phyloP scores from a whole-genome alignment of 2,888 invertebrate genomes.

The Drosophila limbata region DNA sequence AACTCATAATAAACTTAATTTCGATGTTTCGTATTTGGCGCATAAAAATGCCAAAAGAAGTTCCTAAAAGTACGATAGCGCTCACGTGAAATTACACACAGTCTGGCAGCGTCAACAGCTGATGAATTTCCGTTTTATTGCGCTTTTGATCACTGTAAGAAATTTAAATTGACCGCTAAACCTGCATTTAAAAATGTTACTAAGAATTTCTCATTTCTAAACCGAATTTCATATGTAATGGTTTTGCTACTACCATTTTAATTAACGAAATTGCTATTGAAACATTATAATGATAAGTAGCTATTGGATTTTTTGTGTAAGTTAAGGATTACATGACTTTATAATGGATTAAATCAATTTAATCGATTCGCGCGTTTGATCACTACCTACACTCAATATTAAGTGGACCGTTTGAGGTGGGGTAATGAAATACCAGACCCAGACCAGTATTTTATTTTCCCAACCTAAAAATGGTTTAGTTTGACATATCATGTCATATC shows the following conservation, averaged over 20 bases:
- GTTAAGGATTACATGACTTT: neutral
- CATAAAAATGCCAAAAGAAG: neutral
- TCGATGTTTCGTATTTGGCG: neutral
- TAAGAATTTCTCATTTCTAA: neutral
- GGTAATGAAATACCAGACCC: neutral
- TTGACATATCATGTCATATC: neutral
- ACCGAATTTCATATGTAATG: neutral
- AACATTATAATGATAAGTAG: neutral
- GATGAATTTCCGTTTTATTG: neutral
- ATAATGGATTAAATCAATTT: neutral
- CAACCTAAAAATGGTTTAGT: neutral
- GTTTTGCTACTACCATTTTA: neutral
- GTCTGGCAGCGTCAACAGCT: neutral
- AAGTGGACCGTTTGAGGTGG: neutral
- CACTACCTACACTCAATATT: neutral
- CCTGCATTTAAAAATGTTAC: neutral
- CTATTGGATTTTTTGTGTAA: neutral
- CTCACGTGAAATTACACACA: neutral
- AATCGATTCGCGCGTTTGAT: neutral
- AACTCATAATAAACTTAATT: too few species aligned
- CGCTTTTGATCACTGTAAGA: neutral
- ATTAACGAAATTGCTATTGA: neutral
- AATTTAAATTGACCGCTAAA: neutral
- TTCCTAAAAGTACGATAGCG: neutral
- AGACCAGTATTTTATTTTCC: constrained; percentile 5